Base-by-base conservation (phyloP, 2,888 invertebrate species). In the Penaeus monodon region DNA sequence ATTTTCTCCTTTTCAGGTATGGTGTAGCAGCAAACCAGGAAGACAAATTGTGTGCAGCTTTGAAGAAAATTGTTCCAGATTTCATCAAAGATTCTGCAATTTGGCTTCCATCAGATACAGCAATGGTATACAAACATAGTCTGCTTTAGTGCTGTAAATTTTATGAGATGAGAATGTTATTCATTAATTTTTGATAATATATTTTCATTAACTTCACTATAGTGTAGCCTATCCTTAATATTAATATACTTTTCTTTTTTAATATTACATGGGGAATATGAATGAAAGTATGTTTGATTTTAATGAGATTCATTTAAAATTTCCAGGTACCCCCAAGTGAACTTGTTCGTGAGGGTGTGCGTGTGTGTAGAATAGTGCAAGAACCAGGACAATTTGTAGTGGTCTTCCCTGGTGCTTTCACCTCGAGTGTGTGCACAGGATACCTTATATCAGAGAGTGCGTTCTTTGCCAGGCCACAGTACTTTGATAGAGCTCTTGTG, bases 391-490 rank as follows among this genome's bases (percentile, higher is more conserved):
- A 98, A 92, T 98, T 96, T 92, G 95, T 98, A 49, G 94, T 98
- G 0, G 96, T 98, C 0, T 97, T 97, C 92, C 97, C 98, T 0
- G 95, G 96, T 91, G 96, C 97, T 0, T 98, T 96, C 92, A 97
- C 97, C 0, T 96, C 97, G 0, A 97, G 96, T 73, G 94, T 98
- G 88, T 96, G 96, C 90, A 96, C 97, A 0, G 98, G 98, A 0
- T 97, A 96, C 92, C 95, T 96, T 0, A 95, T 97, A 0, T 96
- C 97, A 0, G 98, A 99, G 92, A 97, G 97, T 91, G 97, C 97
- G 0, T 98, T 97, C 92, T 98, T 97, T 91, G 98, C 97, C 0
- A 95, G 96, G 14, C 93, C 94, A 2, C 94, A 95, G 0, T 98
- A 97, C 97, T 93, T 98, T 0, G 93, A 94, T 33, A 80, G 89